These are phyloP conservation scores for Diachasma alloeum DNA, from an alignment of 1,140 invertebrate species.

Conservation along the genomic window DNA sequence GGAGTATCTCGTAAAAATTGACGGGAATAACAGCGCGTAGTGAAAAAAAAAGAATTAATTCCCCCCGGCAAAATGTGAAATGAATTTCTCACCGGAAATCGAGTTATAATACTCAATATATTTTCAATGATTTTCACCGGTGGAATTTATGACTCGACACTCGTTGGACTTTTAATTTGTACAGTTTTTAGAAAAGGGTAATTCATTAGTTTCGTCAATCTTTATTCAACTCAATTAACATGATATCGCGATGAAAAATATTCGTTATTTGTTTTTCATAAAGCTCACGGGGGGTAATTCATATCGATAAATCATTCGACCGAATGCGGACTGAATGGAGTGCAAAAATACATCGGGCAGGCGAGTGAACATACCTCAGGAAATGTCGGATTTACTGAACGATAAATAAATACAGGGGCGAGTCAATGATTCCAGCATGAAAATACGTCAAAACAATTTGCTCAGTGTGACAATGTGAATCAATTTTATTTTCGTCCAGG, in stretches of 20 bases:
- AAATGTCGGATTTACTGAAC: too few relatives aligned
- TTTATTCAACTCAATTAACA: neutral
- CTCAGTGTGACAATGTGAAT: too few relatives aligned
- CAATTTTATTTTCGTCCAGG: too few relatives aligned
- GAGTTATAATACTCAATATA: neutral
- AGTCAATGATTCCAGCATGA: too few relatives aligned
- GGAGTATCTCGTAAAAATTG: neutral
- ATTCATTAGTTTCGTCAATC: neutral
- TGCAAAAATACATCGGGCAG: too few relatives aligned
- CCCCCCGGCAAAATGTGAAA: neutral
- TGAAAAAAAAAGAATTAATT: neutral
- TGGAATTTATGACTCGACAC: neutral
- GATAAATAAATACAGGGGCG: too few relatives aligned
- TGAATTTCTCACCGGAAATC: neutral
- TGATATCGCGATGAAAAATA: neutral
- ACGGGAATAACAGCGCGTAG: neutral
- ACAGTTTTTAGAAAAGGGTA: neutral
- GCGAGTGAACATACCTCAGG: too few relatives aligned
- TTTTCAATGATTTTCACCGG: neutral
- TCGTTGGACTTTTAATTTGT: neutral
- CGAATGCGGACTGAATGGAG: too few relatives aligned
- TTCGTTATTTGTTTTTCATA: neutral
- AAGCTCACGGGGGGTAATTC: neutral
- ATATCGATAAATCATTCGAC: neutral
- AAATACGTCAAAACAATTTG: too few relatives aligned